These are phyloP conservation scores for Theristus sp. DNA, from an alignment of 2,888 invertebrate genomes.

Conservation along the genomic window DNA sequence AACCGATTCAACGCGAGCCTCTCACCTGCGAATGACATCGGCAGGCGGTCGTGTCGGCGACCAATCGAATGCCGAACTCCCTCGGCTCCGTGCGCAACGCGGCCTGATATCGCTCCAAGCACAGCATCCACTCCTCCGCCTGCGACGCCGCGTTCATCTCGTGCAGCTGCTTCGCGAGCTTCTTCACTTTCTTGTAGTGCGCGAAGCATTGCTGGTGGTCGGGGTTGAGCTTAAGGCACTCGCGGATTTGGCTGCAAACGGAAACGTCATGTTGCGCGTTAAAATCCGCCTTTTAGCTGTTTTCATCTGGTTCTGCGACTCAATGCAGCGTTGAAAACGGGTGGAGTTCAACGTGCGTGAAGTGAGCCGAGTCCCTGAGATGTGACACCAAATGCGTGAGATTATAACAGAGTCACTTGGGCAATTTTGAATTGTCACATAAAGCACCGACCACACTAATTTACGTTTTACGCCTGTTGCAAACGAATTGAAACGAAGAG, in stretches of 20 bases:
- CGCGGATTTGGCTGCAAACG: conserved; percentile 57
- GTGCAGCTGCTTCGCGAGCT: conserved; percentile 46
- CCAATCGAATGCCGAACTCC: conserved; percentile 33
- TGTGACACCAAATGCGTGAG: too few species aligned
- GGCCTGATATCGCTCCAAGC: conserved; percentile 47
- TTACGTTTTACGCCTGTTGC: neutral
- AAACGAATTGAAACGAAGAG: too few species aligned
- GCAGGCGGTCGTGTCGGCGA: conserved; percentile 59
- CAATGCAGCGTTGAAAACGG: too few species aligned
- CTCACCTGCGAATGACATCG: conserved; percentile 44
- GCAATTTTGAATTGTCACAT: neutral
- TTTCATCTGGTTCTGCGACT: too few species aligned
- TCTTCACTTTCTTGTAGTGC: conserved; percentile 85
- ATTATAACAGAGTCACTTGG: too few species aligned
- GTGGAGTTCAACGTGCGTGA: too few species aligned
- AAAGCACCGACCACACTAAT: too few species aligned
- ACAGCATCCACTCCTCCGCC: conserved; percentile 46
- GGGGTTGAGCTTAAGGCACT: conserved; percentile 87
- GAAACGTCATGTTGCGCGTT: too few species aligned
- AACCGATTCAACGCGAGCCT: neutral
- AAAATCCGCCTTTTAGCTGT: too few species aligned
- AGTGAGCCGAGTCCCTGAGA: too few species aligned
- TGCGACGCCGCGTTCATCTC: neutral
- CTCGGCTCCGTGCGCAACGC: conserved; percentile 48
- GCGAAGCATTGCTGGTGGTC: conserved; percentile 90